phyloP scores from a whole-genome alignment of 2,888 invertebrate species.

The Carcina quercana region DNA sequence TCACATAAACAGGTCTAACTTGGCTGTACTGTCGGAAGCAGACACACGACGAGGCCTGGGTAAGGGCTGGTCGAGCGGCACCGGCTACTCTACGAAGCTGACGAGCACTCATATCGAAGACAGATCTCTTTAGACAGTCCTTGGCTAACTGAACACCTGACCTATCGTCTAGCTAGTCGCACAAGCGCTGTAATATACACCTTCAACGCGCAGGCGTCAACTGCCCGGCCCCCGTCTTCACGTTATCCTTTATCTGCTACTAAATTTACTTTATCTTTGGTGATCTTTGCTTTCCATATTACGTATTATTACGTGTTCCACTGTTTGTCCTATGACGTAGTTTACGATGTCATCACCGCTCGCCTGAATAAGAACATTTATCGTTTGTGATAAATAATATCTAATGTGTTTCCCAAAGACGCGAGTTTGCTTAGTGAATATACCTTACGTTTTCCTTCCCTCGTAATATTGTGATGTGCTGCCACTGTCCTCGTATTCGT shows the following conservation, averaged over 20 bases:
- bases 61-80: slow-evolving; percentile 27
- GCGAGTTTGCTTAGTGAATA: too few species aligned
- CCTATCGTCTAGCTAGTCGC: slow-evolving; percentile 13
- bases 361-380: too few species aligned
- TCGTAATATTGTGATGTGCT: too few species aligned
- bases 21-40: slow-evolving; percentile 56
- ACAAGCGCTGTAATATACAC: slow-evolving; percentile 37
- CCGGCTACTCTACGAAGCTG: slow-evolving; percentile 50
- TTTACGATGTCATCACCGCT: too few species aligned
- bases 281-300: too few species aligned
- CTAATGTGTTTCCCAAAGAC: too few species aligned
- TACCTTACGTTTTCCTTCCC: too few species aligned
- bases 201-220: slow-evolving; percentile 56
- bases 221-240: slow-evolving; percentile 37
- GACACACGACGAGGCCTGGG: slow-evolving; percentile 32
- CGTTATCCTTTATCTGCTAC: slow-evolving; percentile 41
- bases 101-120: slow-evolving; percentile 48
- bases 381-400: too few species aligned
- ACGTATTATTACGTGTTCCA: too few species aligned
- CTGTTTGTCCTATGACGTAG: slow-evolving; percentile 51
- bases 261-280: too few species aligned
- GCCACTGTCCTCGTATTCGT: too few species aligned
- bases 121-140: slow-evolving; percentile 8
- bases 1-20: slow-evolving; percentile 64
- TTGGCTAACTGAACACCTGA: neutral